Percentiles rank a stretch among this genome's conserved stretches.
phyloP scores from a whole-genome alignment of 1,140 invertebrate genomes.

The Bombus cullumanus region DNA sequence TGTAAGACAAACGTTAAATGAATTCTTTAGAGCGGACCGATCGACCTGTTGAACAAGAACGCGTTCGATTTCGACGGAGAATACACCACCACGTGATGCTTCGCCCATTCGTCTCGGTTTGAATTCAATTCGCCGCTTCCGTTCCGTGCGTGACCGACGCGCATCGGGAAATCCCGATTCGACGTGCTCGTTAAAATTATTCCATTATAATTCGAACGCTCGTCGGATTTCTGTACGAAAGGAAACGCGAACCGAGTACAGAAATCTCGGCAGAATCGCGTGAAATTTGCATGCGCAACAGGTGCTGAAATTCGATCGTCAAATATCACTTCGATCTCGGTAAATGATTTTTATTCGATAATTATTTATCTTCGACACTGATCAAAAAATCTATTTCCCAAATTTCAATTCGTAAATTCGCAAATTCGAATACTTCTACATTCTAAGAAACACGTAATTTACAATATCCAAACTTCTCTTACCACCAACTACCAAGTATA shows the following conservation, averaged over 20 bases:
- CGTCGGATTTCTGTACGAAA: background rate
- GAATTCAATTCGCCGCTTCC: slow-evolving; percentile 48
- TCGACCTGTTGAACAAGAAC: background rate
- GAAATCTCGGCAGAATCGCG: background rate
- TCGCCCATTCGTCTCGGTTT: slow-evolving; percentile 21
- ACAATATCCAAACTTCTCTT: background rate
- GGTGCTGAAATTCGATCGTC: too few relatives aligned
- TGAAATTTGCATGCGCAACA: slow-evolving; percentile 30
- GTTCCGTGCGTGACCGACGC: slow-evolving; percentile 40
- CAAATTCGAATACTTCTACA: background rate
- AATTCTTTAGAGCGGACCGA: background rate
- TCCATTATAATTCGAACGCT: slow-evolving; percentile 7
- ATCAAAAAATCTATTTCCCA: background rate
- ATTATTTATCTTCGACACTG: background rate
- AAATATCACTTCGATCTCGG: background rate
- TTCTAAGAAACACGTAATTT: background rate
- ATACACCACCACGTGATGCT: background rate
- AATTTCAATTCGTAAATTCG: background rate
- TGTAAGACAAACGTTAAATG: slow-evolving; percentile 3
- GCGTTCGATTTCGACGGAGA: slow-evolving; percentile 22
- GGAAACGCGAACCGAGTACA: too few relatives aligned
- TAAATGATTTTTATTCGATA: too few relatives aligned
- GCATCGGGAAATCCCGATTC: slow-evolving; percentile 11
- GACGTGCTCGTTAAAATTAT: slow-evolving; percentile 51
- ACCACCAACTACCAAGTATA: background rate